These are phyloP conservation scores for Sepioteuthis lessoniana DNA, from an alignment of 2,888 invertebrate genomes.

Conservation along the genomic window DNA sequence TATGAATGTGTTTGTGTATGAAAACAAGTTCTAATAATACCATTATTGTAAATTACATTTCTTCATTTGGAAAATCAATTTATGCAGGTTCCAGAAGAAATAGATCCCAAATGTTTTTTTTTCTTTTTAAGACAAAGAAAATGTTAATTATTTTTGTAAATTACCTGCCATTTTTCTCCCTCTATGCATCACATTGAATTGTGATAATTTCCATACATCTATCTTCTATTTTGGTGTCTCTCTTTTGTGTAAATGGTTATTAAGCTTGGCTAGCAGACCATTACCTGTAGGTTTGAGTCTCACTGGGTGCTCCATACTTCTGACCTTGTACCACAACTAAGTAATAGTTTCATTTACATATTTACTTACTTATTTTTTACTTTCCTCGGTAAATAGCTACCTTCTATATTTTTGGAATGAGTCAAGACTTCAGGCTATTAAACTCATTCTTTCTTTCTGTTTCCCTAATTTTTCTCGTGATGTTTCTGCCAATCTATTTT, in stretches of 20 bases:
- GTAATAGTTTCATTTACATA: too few relatives aligned
- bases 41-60: not conserved
- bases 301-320: too few relatives aligned
- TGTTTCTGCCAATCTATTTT: too few relatives aligned
- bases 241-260: not conserved
- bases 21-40: slow-evolving; percentile 1
- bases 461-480: too few relatives aligned
- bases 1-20: not conserved
- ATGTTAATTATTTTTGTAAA: not conserved
- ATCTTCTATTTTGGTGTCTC: not conserved
- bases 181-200: not conserved
- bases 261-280: too few relatives aligned
- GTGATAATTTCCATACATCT: not conserved
- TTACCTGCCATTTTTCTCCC: not conserved
- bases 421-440: too few relatives aligned
- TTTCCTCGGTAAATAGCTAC: too few relatives aligned
- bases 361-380: too few relatives aligned
- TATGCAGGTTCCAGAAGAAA: not conserved
- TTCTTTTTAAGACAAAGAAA: not conserved
- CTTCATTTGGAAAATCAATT: slow-evolving; percentile 5
- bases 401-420: too few relatives aligned
- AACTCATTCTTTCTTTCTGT: too few relatives aligned
- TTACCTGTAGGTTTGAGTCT: too few relatives aligned
- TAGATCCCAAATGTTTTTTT: not conserved
- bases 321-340: too few relatives aligned